These are phyloP conservation scores for Ceuthmochares aereus DNA, from an alignment of 2,113 vertebrate species.

Conservation along the genomic window DNA sequence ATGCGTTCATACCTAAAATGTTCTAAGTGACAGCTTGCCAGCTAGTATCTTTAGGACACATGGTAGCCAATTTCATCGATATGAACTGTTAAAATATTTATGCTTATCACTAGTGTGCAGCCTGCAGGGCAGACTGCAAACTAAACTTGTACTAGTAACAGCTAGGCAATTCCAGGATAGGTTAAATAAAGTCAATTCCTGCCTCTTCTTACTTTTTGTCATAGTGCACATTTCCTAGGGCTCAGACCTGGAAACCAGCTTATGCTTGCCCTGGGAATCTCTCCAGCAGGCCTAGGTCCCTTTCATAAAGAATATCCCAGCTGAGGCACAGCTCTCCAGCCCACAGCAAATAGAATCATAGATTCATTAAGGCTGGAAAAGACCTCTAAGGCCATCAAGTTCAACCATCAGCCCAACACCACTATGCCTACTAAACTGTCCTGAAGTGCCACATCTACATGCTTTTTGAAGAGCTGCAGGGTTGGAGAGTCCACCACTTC, in stretches of 20 bases:
- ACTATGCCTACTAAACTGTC: too few species aligned
- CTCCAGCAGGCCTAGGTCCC: neutral
- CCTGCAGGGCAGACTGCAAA: neutral
- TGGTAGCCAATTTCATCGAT: neutral
- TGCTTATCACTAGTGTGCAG: constrained; percentile 14
- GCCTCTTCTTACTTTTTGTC: neutral
- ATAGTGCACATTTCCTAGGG: neutral
- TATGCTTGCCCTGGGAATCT: fast-evolving
- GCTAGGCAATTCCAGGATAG: neutral
- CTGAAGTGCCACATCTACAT: too few species aligned
- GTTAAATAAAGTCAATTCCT: neutral
- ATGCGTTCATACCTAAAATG: neutral
- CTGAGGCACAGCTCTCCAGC: neutral
- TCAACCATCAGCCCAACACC: too few species aligned
- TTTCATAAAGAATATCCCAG: neutral
- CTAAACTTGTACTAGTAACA: neutral
- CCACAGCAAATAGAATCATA: neutral
- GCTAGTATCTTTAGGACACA: constrained; percentile 20
- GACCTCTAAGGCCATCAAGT: too few species aligned
- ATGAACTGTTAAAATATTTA: constrained; percentile 20
- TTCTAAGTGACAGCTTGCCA: constrained; percentile 8
- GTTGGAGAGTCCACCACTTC: too few species aligned
- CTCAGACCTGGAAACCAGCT: neutral
- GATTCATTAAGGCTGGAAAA: too few species aligned
- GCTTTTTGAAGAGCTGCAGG: too few species aligned